Evolutionary conservation across 2,797 vertebrate species (phyloP).

Genomic region (Schizothorax lantsangensis): DNA sequence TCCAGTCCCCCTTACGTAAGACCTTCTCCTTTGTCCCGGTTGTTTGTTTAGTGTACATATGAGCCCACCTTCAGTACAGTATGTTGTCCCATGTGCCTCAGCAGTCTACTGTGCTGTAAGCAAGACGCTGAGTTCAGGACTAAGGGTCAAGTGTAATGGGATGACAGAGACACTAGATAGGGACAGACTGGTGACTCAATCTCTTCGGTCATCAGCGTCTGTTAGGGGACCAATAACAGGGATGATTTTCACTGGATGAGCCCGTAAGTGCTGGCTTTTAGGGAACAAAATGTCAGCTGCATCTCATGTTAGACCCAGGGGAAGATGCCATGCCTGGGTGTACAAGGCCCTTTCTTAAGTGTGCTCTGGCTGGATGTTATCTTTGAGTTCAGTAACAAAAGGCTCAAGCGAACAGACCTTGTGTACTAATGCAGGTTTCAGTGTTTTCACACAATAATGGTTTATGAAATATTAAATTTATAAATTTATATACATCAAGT

Average conservation of each 20-base stretch:
- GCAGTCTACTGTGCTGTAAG: conserved; percentile 30
- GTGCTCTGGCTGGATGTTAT: conserved; percentile 18
- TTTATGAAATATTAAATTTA: not conserved
- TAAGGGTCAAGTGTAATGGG: conserved; percentile 58
- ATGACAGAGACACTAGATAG: conserved; percentile 36
- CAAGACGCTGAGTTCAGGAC: conserved; percentile 15
- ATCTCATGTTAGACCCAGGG: conserved; percentile 46
- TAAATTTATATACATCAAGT: not conserved
- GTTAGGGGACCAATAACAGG: conserved; percentile 7
- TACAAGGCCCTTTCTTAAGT: conserved; percentile 36
- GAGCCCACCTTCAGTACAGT: conserved; percentile 36
- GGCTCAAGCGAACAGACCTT: not conserved
- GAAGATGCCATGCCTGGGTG: not conserved
- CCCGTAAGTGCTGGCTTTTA: conserved; percentile 28
- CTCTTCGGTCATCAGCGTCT: conserved; percentile 30
- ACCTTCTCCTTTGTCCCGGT: conserved; percentile 3
- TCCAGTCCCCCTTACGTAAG: conserved; percentile 35
- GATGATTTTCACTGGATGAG: conserved; percentile 36
- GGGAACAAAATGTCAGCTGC: conserved; percentile 49
- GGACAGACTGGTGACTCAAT: conserved; percentile 10
- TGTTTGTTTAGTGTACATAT: conserved; percentile 44
- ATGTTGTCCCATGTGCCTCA: conserved; percentile 11
- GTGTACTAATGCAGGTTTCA: conserved; percentile 4
- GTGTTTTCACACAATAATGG: not conserved
- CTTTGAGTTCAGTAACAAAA: conserved; percentile 31